Base-by-base conservation (phyloP, 2,888 invertebrate genomes). In the Rhagonycha lutea region DNA sequence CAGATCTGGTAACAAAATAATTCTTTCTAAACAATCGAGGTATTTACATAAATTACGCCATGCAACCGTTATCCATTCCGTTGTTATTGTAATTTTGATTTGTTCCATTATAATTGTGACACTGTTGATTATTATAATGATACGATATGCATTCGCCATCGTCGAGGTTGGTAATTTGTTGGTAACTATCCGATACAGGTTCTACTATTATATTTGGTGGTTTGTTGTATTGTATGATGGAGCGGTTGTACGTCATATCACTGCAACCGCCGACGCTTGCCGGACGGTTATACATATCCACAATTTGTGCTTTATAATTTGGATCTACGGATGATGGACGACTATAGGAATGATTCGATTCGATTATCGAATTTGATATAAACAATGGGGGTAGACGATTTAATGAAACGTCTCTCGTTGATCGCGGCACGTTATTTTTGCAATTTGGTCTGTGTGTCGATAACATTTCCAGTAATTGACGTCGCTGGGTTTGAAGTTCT, bases 381-480 rank as follows among this genome's bases (percentile, higher is more conserved):
- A 84, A 81, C 26, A 87, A 84, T 1, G 87, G 86, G 29, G 88
- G 87, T 72, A 87, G 81, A 72, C 85, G 84, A 68, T 75, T 79
- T 18, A 68, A 75, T 68, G 85, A 75, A 60, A 82, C 82, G 62
- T 87, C 87, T 69, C 86, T 81, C 14, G 86, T 84, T 3, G 83
- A 84, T n/a, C 85, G 84, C n/a, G 83, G 83, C 63, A 87, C 84
- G 75, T 85, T 86, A 73, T 88, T 86, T 76, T 93, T 89, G 85
- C 96, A 96, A 12, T 91, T 91, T 0, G 94, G 92, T 61, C 92
- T 90, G 87, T 96, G 96, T 14, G 92, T 88, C 71, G 93, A 92
- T 81, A 96, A 88, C 92, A 96, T 94, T 82, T 95, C 95, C 83
- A 94, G 91, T 75, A 97, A 89, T 84, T 93, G 92, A 79, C 93